Percentiles rank a stretch among this genome's conserved stretches.
Conservation (phyloP, 2,797 vertebrate species). For the Pangasius sanitwongsei region DNA sequence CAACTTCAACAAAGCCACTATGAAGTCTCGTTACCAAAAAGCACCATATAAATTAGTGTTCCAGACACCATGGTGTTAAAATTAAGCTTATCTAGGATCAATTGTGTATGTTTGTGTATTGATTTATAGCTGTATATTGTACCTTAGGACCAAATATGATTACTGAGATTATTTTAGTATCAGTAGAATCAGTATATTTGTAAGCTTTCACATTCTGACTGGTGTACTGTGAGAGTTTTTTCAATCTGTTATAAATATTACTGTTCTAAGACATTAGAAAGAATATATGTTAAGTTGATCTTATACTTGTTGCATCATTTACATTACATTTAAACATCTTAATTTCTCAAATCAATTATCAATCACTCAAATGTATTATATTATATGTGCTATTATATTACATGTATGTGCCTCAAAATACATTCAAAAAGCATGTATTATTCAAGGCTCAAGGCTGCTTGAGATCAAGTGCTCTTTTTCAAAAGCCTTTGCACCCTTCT, state of each 20-base stretch:
- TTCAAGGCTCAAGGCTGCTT: not conserved
- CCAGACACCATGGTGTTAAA: conserved; percentile 1
- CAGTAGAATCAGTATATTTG: conserved; percentile 13
- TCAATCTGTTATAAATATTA: conserved; percentile 1
- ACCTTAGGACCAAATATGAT: conserved; percentile 19
- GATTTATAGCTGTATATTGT: not conserved
- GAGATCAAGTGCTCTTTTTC: not conserved
- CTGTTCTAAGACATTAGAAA: conserved; percentile 3
- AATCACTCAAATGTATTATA: too few relatives aligned
- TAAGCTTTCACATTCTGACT: not conserved
- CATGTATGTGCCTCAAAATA: not conserved
- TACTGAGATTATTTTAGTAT: conserved; percentile 6
- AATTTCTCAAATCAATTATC: too few relatives aligned
- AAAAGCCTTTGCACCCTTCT: not conserved
- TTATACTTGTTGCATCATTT: not conserved
- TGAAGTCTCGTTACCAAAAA: not conserved
- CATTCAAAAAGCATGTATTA: not conserved
- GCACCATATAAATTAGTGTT: conserved; percentile 1
- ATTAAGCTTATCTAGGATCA: not conserved
- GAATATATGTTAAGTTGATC: not conserved
- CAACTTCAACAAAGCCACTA: not conserved
- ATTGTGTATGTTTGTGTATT: conserved; percentile 9
- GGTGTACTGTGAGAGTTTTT: not conserved
- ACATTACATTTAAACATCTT: not conserved
- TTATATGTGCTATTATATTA: not conserved